Evolutionary conservation across 1,140 invertebrate genomes (phyloP).

Genomic region (Zaprionus lachaisei): DNA sequence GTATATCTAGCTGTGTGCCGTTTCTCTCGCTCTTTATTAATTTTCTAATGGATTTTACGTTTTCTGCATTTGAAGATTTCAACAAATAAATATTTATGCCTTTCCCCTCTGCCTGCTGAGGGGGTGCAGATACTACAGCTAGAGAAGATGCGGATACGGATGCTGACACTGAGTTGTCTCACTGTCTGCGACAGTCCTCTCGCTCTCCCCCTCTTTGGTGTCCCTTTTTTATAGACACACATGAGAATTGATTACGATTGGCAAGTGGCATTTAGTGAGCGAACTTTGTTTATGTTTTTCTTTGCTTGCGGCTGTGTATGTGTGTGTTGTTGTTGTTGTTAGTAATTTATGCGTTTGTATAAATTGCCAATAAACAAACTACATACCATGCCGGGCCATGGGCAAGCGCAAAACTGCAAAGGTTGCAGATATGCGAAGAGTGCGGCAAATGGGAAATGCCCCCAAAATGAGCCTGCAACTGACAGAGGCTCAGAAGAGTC

Average conservation of each 20-base stretch:
- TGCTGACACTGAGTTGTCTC: slow-evolving; percentile 49
- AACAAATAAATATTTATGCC: slow-evolving; percentile 81
- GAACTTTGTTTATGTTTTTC: slow-evolving; percentile 76
- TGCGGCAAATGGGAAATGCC: background rate
- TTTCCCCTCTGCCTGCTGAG: slow-evolving; percentile 9
- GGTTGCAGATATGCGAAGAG: slow-evolving; percentile 48
- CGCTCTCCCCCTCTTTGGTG: slow-evolving; percentile 9
- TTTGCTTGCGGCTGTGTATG: slow-evolving; percentile 15
- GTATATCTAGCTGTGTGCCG: slow-evolving; percentile 38
- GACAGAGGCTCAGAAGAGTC: slow-evolving; percentile 48
- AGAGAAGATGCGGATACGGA: slow-evolving; percentile 38
- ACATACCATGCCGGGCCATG: slow-evolving; percentile 11
- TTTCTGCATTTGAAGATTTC: slow-evolving; percentile 77
- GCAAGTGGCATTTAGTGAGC: slow-evolving; percentile 78
- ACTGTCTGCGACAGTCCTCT: slow-evolving; percentile 45
- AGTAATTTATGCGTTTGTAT: slow-evolving; percentile 77
- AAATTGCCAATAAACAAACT: slow-evolving; percentile 78
- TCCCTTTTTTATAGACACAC: slow-evolving; percentile 69
- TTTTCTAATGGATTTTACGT: slow-evolving; percentile 84
- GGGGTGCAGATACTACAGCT: slow-evolving; percentile 45
- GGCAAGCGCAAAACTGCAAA: slow-evolving; percentile 56
- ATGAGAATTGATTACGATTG: slow-evolving; percentile 79
- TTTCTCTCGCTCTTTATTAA: slow-evolving; percentile 69
- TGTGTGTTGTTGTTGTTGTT: slow-evolving; percentile 23
- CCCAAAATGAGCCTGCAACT: slow-evolving; percentile 11